Conservation (phyloP, 2,797 vertebrate species). For the Acrocephalus scirpaceus region DNA sequence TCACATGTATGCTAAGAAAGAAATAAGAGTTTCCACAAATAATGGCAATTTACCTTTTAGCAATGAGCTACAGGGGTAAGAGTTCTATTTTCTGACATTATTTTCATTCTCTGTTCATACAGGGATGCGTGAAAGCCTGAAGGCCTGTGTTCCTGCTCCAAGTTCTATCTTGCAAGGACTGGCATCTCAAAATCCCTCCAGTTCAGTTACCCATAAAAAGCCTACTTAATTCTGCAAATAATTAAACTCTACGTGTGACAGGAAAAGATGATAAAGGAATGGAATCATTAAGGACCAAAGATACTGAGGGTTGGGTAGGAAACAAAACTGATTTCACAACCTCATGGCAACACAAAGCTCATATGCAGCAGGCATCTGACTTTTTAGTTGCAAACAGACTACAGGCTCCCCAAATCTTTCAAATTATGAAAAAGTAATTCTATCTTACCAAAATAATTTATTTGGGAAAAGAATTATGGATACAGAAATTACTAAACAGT, state of each 20-base stretch:
- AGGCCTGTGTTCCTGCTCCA: not conserved
- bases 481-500: not conserved
- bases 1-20: not conserved
- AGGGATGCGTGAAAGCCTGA: not conserved
- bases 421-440: not conserved
- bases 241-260: not conserved
- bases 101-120: not conserved
- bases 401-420: not conserved
- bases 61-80: not conserved
- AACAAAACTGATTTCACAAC: not conserved
- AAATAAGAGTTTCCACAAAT: not conserved
- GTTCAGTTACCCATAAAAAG: not conserved
- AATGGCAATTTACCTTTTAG: not conserved
- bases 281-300: not conserved
- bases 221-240: not conserved
- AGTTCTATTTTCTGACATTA: not conserved
- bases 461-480: not conserved
- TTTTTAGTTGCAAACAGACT: not conserved
- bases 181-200: not conserved
- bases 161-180: not conserved
- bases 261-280: not conserved
- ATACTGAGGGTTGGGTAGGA: not conserved
- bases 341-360: not conserved
- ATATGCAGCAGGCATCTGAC: not conserved
- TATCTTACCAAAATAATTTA: not conserved